These are phyloP conservation scores for Ctenodactylus gundi DNA, from an alignment of 2,113 vertebrate species.

Conservation along the genomic window DNA sequence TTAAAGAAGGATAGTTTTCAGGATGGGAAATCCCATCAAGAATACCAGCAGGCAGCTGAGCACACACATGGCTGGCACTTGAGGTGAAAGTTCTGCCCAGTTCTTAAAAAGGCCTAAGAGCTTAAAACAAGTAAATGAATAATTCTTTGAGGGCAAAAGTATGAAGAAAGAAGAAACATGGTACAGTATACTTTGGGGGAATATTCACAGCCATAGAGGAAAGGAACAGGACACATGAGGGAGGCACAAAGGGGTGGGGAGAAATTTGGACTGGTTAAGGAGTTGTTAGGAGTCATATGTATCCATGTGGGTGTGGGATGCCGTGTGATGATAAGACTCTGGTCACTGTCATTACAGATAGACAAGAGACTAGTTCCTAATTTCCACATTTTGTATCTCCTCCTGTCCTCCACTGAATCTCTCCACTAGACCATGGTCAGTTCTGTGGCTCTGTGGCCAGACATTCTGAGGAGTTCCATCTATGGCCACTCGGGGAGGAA, in stretches of 20 bases:
- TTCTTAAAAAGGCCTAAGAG: not conserved
- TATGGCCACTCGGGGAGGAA: rapidly evolving
- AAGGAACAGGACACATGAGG: not conserved
- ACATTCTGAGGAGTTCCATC: not conserved
- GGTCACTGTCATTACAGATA: not conserved
- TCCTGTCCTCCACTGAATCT: not conserved
- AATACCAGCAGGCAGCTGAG: not conserved
- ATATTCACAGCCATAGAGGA: not conserved
- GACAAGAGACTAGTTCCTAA: not conserved
- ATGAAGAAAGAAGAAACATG: not conserved
- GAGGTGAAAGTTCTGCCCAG: not conserved
- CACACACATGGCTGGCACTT: not conserved
- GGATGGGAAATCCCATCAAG: not conserved
- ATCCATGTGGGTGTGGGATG: rapidly evolving
- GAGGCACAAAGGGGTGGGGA: not conserved
- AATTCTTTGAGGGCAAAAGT: not conserved
- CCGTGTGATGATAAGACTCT: not conserved
- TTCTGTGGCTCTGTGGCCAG: too few relatives aligned
- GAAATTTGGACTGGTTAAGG: not conserved
- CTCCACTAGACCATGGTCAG: not conserved
- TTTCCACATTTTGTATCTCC: not conserved
- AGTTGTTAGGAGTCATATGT: not conserved
- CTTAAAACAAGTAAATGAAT: not conserved
- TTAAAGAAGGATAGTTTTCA: not conserved
- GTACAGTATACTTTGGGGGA: not conserved